Base-by-base conservation (phyloP, 2,797 vertebrate species). In the Syncerus caffer region DNA sequence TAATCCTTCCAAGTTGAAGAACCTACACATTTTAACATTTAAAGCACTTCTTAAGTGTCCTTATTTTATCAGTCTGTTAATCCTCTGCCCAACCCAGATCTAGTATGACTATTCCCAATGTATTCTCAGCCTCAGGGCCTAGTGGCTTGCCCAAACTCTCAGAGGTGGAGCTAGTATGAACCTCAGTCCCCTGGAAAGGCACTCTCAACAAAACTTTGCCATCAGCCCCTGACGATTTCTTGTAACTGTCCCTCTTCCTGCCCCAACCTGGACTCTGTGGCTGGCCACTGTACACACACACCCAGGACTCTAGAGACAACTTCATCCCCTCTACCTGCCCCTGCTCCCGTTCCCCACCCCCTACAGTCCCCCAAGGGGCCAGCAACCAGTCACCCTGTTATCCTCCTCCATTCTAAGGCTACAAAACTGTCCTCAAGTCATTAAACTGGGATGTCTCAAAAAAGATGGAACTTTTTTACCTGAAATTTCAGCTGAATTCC, bases 21-120 rank as follows among this genome's bases (percentile, higher is more conserved):
- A 23, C 53, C 47, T 34, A 60, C 23, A 31, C 21, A 76, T 45
- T 17, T 42, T 51, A 25, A 34, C 29, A 60, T 3, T 17, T 71
- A 60, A 62, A 62, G 27, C 53, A 12, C n/a, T n/a, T 50, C 53
- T 25, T 0, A 0, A 0, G 53, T 3, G 19, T 25, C 58, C 67
- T 79, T 19, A 34, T 13, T 0, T 3, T 13, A 51, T 25, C 27
- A 25, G 8, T 23, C 6, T 38, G 50, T 45, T 79, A 85, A n/a
- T 2, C 27, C 42, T 29, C 31, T 5, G 2, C 53, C 38, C 42
- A 64, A 34, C n/a, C 55, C 2, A 3, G 47, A 34, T 23, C 60
- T 31, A 4, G 21, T 3, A 25, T 50, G 53, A 62, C 45, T 92
- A 27, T 29, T 31, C 27, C 31, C 38, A 31, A 42, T n/a, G 55